Evolutionary conservation across 1,140 invertebrate genomes (phyloP).

Genomic region (Muscidifurax raptorellus): DNA sequence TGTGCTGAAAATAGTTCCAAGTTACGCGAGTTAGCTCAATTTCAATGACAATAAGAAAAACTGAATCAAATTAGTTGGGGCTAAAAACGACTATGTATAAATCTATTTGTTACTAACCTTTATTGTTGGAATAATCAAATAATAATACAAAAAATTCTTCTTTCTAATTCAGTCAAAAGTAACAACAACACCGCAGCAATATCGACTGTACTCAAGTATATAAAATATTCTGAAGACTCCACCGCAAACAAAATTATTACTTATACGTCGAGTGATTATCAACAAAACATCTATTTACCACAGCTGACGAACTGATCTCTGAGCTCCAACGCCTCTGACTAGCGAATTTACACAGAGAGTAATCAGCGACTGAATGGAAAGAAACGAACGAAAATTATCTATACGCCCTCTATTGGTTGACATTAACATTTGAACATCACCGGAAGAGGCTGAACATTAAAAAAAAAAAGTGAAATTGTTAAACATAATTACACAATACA

Average conservation of each 20-base stretch:
- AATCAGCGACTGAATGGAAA: too few relatives aligned
- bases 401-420: not conserved
- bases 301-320: too few relatives aligned
- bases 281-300: not conserved
- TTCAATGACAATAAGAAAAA: not conserved
- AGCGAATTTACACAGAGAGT: not conserved
- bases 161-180: not conserved
- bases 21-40: not conserved
- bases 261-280: not conserved
- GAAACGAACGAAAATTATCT: too few relatives aligned
- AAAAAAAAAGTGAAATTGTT: too few relatives aligned
- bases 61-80: not conserved
- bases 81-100: too few relatives aligned
- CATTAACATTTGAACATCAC: not conserved
- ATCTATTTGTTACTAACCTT: not conserved
- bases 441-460: too few relatives aligned
- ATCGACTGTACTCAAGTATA: not conserved
- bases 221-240: not conserved
- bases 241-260: not conserved
- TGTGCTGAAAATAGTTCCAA: constrained; percentile 33
- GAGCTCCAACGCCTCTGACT: too few relatives aligned
- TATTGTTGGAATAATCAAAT: not conserved
- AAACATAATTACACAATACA: too few relatives aligned
- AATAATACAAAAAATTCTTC: not conserved
- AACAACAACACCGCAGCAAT: too few relatives aligned